Conservation (phyloP, 2,888 invertebrate species). For the Gortyna flavago region DNA sequence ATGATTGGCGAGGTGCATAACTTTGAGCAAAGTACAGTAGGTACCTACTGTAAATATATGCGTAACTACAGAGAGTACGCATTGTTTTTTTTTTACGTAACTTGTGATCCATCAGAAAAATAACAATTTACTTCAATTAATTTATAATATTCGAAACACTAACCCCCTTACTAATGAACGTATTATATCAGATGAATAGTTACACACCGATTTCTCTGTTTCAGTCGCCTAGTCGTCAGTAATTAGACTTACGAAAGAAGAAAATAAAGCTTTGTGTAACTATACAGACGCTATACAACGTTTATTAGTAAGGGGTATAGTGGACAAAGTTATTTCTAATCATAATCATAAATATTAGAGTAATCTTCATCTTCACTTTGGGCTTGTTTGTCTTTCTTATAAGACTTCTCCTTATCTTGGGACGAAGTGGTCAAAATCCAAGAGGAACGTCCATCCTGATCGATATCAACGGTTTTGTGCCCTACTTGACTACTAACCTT, state of each 20-base stretch:
- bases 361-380: conserved; percentile 27
- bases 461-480: not conserved
- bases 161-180: too few species aligned
- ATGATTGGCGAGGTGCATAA: not conserved
- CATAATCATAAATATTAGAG: conserved; percentile 24
- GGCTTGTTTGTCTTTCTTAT: not conserved
- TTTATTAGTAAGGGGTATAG: too few species aligned
- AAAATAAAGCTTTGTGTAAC: too few species aligned
- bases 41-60: not conserved
- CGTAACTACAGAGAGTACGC: not conserved
- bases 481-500: not conserved
- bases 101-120: not conserved
- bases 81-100: not conserved
- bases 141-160: not conserved
- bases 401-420: not conserved
- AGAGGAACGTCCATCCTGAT: not conserved
- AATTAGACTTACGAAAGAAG: too few species aligned
- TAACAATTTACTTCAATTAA: not conserved
- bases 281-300: too few species aligned
- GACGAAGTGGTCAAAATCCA: conserved; percentile 22
- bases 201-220: too few species aligned
- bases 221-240: too few species aligned
- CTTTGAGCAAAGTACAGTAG: not conserved
- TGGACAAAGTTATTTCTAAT: conserved; percentile 3
- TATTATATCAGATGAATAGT: too few species aligned